Evolutionary conservation across 1,140 invertebrate genomes (phyloP).

Genomic region (Leptopilina boulardi): DNA sequence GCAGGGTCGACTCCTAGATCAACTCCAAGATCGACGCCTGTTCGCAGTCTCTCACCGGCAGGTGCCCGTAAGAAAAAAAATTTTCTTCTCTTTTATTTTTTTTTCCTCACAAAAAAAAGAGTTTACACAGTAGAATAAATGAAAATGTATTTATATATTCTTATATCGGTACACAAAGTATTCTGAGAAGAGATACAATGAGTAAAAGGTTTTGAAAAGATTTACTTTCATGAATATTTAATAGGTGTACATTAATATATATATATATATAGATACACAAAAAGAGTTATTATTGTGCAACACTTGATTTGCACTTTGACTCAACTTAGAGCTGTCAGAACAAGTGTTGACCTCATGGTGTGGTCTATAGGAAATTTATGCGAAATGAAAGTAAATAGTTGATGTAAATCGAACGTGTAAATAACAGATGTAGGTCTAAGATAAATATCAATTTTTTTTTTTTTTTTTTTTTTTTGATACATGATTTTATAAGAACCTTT

Average conservation of each 20-base stretch:
- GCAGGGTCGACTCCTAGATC: constrained; percentile 84
- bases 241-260: no score
- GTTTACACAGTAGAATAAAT: not conserved
- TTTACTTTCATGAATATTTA: constrained; percentile 26
- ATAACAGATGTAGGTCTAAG: constrained; percentile 7
- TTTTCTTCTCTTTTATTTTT: constrained; percentile 8
- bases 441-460: not conserved
- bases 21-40: constrained; percentile 83
- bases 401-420: constrained; percentile 4
- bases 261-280: not conserved
- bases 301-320: constrained; percentile 26
- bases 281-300: constrained; percentile 12
- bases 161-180: not conserved
- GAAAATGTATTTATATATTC: constrained; percentile 28
- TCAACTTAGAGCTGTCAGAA: constrained; percentile 8
- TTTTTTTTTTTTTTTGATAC: no score
- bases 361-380: not conserved
- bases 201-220: not conserved
- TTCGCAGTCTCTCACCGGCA: constrained; percentile 81
- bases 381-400: constrained; percentile 22
- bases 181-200: not conserved
- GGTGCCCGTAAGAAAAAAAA: constrained; percentile 57
- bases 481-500: no score
- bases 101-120: constrained; percentile 1
- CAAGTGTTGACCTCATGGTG: constrained; percentile 7